Conservation (phyloP, 2,888 invertebrate species). For the Gymnocheta viridis region DNA sequence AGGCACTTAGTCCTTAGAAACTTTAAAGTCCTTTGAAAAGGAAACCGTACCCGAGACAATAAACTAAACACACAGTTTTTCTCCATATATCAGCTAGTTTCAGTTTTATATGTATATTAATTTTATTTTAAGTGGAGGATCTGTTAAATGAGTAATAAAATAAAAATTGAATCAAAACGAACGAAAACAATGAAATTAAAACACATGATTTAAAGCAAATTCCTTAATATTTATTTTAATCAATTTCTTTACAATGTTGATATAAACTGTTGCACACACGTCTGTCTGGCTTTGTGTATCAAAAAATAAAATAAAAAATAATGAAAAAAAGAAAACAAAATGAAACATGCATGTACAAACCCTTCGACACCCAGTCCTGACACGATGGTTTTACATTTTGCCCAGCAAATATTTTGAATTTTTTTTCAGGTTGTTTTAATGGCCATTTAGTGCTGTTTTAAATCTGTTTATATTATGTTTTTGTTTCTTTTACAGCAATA, state of each 20-base stretch:
- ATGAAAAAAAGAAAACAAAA: not conserved
- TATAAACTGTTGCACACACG: not conserved
- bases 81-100: too few species aligned
- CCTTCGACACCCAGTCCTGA: not conserved
- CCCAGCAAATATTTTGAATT: not conserved
- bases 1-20: too few species aligned
- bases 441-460: slow-evolving; percentile 19
- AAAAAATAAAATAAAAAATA: not conserved
- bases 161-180: too few species aligned
- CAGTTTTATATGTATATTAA: too few species aligned
- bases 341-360: not conserved
- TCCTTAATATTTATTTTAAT: not conserved
- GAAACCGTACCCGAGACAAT: too few species aligned
- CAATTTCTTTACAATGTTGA: not conserved
- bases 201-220: not conserved
- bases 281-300: not conserved
- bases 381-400: slow-evolving; percentile 2
- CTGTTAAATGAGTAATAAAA: too few species aligned
- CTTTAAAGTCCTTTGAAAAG: too few species aligned
- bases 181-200: not conserved
- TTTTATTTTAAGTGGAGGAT: too few species aligned
- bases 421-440: slow-evolving; percentile 21
- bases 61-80: too few species aligned
- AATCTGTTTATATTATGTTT: slow-evolving; percentile 16
- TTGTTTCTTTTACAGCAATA: slow-evolving; percentile 9